Percentiles rank a stretch among this genome's conserved stretches.
These are phyloP conservation scores for Sinosuthora webbiana DNA, from an alignment of 2,113 vertebrate species.

Conservation along the genomic window DNA sequence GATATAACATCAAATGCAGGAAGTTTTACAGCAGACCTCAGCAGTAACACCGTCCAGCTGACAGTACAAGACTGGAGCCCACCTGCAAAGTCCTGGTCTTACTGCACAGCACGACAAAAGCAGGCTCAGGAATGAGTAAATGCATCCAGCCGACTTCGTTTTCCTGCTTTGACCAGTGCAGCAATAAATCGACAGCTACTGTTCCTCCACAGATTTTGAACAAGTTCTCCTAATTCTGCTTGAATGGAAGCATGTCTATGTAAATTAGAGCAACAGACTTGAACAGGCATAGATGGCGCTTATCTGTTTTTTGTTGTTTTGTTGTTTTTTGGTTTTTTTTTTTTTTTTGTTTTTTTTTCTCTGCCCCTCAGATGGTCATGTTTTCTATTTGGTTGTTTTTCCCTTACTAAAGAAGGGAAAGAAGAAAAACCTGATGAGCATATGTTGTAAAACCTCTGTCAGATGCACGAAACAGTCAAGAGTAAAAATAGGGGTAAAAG, in stretches of 20 bases:
- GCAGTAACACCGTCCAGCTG: too few relatives aligned
- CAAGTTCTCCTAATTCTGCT: background rate
- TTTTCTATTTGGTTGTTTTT: background rate
- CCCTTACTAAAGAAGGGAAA: background rate
- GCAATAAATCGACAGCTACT: too few relatives aligned
- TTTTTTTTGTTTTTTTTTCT: background rate
- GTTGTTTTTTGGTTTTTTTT: too few relatives aligned
- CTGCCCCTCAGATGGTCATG: background rate
- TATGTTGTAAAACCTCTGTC: background rate
- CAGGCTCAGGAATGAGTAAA: background rate
- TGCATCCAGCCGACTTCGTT: accelerated
- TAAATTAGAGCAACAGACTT: accelerated
- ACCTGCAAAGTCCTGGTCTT: background rate
- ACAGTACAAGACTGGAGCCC: accelerated
- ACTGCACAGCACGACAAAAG: background rate
- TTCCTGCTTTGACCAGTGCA: background rate
- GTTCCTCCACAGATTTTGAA: background rate
- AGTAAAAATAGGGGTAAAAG: background rate
- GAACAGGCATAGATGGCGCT: background rate
- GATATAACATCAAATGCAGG: background rate
- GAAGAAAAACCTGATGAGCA: background rate
- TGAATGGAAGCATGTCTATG: background rate
- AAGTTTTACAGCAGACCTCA: background rate
- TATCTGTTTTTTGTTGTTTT: too few relatives aligned
- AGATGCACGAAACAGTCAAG: background rate